These are phyloP conservation scores for Leptinotarsa texana DNA, from an alignment of 1,140 invertebrate species.

Conservation along the genomic window DNA sequence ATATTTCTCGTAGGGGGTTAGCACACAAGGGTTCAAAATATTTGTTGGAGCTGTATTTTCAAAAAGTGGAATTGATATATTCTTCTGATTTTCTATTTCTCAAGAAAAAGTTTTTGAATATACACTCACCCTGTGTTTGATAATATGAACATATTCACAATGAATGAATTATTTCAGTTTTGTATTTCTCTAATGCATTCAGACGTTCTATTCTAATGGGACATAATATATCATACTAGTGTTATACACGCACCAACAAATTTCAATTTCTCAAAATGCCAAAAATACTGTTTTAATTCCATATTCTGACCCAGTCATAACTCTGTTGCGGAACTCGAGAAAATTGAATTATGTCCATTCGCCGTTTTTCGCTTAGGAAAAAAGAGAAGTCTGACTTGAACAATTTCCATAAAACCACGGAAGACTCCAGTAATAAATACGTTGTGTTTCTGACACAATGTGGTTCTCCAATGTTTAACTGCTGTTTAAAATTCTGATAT, in stretches of 20 bases:
- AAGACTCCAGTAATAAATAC: conserved; percentile 3
- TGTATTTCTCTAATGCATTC: no score
- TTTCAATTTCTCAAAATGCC: not conserved
- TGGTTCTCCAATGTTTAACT: conserved; percentile 3
- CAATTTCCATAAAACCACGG: conserved; percentile 3
- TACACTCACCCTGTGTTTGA: no score
- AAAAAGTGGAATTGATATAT: no score
- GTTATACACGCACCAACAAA: not conserved
- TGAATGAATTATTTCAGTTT: no score
- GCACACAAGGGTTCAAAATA: no score
- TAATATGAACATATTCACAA: no score
- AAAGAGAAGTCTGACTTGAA: not conserved
- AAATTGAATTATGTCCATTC: conserved; percentile 6
- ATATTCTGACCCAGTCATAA: not conserved
- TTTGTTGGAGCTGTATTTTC: no score
- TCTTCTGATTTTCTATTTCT: no score
- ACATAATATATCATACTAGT: no score
- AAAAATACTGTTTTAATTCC: not conserved
- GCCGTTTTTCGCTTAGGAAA: not conserved
- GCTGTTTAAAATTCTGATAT: not conserved
- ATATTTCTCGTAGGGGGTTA: no score
- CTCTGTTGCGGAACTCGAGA: not conserved
- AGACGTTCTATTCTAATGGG: no score
- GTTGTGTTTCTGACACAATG: conserved; percentile 5
- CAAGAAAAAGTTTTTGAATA: no score